Base-by-base conservation (phyloP, 2,113 vertebrate species). In the Prochilodus magdalenae region DNA sequence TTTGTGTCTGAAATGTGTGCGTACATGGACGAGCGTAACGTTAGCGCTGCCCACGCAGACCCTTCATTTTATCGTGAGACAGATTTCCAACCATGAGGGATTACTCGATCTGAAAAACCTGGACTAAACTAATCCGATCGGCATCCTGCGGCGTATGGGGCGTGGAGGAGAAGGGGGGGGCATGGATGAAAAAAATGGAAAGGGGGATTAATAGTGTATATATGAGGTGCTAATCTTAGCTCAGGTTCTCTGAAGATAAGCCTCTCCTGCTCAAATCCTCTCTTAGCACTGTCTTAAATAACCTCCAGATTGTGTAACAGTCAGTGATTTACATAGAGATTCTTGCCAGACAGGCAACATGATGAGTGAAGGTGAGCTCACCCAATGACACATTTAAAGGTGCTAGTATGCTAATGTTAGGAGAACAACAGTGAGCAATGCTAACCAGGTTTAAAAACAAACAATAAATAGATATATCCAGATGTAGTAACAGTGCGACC, bases 291-390 rank as follows among this genome's bases (percentile, higher is more conserved):
- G 73, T 86, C 75, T 85, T 79, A 85, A 87, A 87, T 82, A 89
- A 83, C 55, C 84, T 87, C 62, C 75, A 83, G 85, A 85, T 87
- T 73, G 62, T 82, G 73, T 89, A 91, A 91, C 90, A 92, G 89
- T 91, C 88, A 83, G 79, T 74, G 27, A 73, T 86, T 86, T 83
- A 86, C 75, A 87, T 76, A 85, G 53, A 86, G 75, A 84, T 82
- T 80, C 71, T 77, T 57, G 72, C 53, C 80, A 81, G 55, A 83
- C 53, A 84, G 79, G 73, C 29, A 51, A 82, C 83, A 59, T 36
- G 24, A 82, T 67, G 65, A 81, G 70, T 60, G 79, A 53, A 75
- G 75, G 26, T 72, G 72, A 79, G 49, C 65, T 81, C 60, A 77
- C 26, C 79, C 67, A 77, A 75, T 5, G 62, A 84, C 62, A 66